These are phyloP conservation scores for Parthenolecanium corni DNA, from an alignment of 2,888 invertebrate species.

Conservation along the genomic window DNA sequence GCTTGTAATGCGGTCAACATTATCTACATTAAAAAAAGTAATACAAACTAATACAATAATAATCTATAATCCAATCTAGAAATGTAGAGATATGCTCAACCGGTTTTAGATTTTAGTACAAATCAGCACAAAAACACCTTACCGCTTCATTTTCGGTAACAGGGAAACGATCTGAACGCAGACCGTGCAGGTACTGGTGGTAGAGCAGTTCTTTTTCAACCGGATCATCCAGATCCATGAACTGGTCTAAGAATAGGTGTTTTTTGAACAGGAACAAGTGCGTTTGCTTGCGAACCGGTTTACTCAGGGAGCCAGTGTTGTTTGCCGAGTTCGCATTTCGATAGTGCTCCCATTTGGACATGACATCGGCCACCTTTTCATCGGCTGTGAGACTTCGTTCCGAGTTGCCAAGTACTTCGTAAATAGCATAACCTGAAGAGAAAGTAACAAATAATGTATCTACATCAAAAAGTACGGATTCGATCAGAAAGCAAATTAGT, in stretches of 20 bases:
- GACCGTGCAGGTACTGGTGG: slow-evolving; percentile 82
- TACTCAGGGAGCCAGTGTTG: slow-evolving; percentile 36
- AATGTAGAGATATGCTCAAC: too few relatives aligned
- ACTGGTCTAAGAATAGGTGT: slow-evolving; percentile 68
- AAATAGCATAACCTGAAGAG: slow-evolving; percentile 69
- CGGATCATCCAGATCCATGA: slow-evolving; percentile 64
- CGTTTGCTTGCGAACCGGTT: slow-evolving; percentile 37
- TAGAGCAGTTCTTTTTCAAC: slow-evolving; percentile 89
- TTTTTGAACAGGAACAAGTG: slow-evolving; percentile 68
- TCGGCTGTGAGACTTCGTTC: slow-evolving; percentile 73
- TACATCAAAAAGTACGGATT: too few relatives aligned
- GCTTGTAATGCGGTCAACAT: slow-evolving; percentile 89
- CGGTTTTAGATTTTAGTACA: too few relatives aligned
- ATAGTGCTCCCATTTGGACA: slow-evolving; percentile 90
- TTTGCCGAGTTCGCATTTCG: slow-evolving; percentile 54
- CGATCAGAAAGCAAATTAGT: too few relatives aligned
- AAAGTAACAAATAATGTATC: too few relatives aligned
- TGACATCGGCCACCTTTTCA: slow-evolving; percentile 86
- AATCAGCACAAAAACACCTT: slow-evolving; percentile 42
- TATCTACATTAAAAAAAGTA: slow-evolving; percentile 47
- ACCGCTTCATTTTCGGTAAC: slow-evolving; percentile 90
- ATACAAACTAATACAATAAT: not conserved
- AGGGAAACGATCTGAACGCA: slow-evolving; percentile 82
- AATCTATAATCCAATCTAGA: too few relatives aligned
- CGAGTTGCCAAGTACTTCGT: slow-evolving; percentile 77